These are phyloP conservation scores for Cecidostiba fungosa DNA, from an alignment of 2,888 invertebrate species.

Conservation along the genomic window DNA sequence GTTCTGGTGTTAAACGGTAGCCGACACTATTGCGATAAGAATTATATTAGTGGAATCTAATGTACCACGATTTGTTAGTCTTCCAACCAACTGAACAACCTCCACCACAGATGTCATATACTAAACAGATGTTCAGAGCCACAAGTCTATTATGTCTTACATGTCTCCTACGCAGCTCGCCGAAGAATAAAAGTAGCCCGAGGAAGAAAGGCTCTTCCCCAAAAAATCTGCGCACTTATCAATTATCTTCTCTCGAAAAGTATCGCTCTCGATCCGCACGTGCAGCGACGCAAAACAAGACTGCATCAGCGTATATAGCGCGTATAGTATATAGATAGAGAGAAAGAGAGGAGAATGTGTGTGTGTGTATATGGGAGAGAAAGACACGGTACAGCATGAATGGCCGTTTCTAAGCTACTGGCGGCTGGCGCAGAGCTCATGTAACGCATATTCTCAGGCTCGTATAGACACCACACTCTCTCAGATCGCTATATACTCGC, in stretches of 20 bases:
- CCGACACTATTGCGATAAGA: not conserved
- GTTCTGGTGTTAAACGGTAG: not conserved
- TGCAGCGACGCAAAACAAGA: not conserved
- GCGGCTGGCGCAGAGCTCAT: constrained; percentile 17
- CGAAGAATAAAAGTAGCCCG: too few relatives aligned
- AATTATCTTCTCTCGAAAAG: not conserved
- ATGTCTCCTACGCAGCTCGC: too few relatives aligned
- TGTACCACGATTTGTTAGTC: not conserved
- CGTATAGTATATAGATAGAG: not conserved
- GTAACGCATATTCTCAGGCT: constrained; percentile 32
- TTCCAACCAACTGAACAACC: too few relatives aligned
- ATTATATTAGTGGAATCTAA: too few relatives aligned
- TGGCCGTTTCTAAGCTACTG: constrained; percentile 69
- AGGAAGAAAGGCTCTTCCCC: too few relatives aligned
- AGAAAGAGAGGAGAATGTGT: not conserved
- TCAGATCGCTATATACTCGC: not conserved
- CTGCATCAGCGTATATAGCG: not conserved
- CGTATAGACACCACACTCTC: not conserved
- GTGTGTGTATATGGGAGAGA: not conserved
- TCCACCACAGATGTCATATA: too few relatives aligned
- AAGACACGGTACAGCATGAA: constrained; percentile 60
- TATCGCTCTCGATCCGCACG: not conserved
- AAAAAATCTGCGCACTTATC: too few relatives aligned
- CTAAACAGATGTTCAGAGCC: too few relatives aligned
- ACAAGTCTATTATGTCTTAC: too few relatives aligned